These are phyloP conservation scores for Halocynthia aurantium DNA, from an alignment of 23 tunicate genomes.

Conservation along the genomic window DNA sequence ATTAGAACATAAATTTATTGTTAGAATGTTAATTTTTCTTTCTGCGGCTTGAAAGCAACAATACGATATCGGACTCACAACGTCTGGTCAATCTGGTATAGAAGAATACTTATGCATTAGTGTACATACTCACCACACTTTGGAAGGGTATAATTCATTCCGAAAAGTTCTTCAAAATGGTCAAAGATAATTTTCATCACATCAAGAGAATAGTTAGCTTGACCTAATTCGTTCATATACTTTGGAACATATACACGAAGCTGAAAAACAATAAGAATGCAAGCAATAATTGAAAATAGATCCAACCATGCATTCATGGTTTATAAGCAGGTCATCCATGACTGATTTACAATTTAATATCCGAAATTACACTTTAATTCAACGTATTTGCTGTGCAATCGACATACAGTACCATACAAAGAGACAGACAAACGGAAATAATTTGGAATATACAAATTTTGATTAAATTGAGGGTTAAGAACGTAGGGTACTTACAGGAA, in stretches of 20 bases:
- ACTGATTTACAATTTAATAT: no score
- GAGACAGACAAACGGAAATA: neutral
- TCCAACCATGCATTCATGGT: no score
- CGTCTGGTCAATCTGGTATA: neutral
- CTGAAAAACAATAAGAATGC: constrained; percentile 23
- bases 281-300: no score
- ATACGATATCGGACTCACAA: neutral
- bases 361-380: neutral
- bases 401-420: neutral
- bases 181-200: constrained; percentile 66
- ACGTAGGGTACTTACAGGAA: constrained; percentile 44
- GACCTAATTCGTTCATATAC: constrained; percentile 43
- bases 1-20: neutral
- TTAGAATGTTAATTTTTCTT: neutral
- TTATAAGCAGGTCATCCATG: no score
- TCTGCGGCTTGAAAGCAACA: neutral
- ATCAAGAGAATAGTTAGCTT: constrained; percentile 60
- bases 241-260: constrained; percentile 72
- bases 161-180: constrained; percentile 59
- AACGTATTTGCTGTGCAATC: neutral
- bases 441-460: neutral
- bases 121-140: constrained; percentile 53
- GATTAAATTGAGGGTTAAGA: neutral
- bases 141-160: constrained; percentile 72
- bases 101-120: neutral